phyloP scores from a whole-genome alignment of 1,140 invertebrate genomes.

The Aphis gossypii region DNA sequence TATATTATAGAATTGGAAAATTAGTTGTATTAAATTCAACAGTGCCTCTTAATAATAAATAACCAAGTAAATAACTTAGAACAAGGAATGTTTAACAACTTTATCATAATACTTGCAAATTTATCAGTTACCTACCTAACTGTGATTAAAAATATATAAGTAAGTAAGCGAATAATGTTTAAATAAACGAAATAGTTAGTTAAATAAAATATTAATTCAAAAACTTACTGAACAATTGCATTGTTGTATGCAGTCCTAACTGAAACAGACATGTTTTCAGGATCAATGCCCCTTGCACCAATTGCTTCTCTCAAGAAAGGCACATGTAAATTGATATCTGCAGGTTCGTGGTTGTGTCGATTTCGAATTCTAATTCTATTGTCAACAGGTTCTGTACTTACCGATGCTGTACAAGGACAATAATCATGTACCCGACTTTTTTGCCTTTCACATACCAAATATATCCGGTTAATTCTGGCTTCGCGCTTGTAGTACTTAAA shows the following conservation, averaged over 20 bases:
- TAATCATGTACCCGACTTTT: not conserved
- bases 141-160: not conserved
- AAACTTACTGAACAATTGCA: not conserved
- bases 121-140: too few species aligned
- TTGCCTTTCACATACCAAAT: too few species aligned
- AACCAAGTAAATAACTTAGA: too few species aligned
- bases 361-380: not conserved
- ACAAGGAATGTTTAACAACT: too few species aligned
- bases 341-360: not conserved
- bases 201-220: not conserved
- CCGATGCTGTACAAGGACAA: not conserved
- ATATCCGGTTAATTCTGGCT: too few species aligned
- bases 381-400: not conserved
- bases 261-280: not conserved
- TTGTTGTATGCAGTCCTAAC: not conserved
- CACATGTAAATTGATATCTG: not conserved
- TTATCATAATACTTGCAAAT: too few species aligned
- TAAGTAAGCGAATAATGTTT: not conserved
- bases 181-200: not conserved
- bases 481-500: too few species aligned
- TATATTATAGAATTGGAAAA: too few species aligned
- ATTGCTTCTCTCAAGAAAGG: not conserved
- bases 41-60: too few species aligned
- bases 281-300: not conserved
- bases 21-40: too few species aligned